Base-by-base conservation (phyloP, 2,888 invertebrate species). In the Vanessa cardui region DNA sequence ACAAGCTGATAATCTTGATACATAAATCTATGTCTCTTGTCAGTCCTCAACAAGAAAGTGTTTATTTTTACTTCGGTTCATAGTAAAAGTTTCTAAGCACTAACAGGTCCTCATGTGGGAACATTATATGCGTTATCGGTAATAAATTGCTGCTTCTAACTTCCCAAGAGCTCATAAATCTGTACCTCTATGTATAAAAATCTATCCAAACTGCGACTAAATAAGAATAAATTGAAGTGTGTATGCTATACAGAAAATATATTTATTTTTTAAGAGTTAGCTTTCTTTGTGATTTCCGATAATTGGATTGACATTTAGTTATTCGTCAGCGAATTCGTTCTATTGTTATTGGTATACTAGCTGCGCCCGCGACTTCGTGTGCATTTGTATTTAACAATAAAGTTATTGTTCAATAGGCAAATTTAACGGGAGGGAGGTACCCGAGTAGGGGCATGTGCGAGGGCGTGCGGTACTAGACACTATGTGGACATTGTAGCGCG, bases 71-170 rank as follows among this genome's bases (percentile, higher is more conserved):
- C 26, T 50, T 21, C 12, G 6, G 46, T 50, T 39, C 18, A 39
- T 56, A 49, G 56, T 58, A 21, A 54, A 56, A 59, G 21, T 59
- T 56, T 49, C 46, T 33, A 20, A 64, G 31, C 52, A 39, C 46
- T 61, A 49, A 18, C 39, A 63, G 39, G 66, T 64, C 58, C 59
- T 60, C 64, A 44, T 45, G 47, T 58, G 69, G 70, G 52, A 69
- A 68, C 69, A 72, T 72, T 70, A 73, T 60, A 70, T 58, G 69
- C 70, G 76, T 79, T 79, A 77, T 77, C 73, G 76, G 54, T 72
- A 73, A 78, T 79, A 80, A 80, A 80, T 80, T 73, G 75, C 72
- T 67, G 72, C 76, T 75, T 72, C 68, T 69, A 71, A 77, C 74
- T 78, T 75, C 72, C 73, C 70, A 64, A 72, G 74, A 72, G 77